These are phyloP conservation scores for Agriopis marginaria DNA, from an alignment of 2,888 invertebrate species.

Conservation along the genomic window DNA sequence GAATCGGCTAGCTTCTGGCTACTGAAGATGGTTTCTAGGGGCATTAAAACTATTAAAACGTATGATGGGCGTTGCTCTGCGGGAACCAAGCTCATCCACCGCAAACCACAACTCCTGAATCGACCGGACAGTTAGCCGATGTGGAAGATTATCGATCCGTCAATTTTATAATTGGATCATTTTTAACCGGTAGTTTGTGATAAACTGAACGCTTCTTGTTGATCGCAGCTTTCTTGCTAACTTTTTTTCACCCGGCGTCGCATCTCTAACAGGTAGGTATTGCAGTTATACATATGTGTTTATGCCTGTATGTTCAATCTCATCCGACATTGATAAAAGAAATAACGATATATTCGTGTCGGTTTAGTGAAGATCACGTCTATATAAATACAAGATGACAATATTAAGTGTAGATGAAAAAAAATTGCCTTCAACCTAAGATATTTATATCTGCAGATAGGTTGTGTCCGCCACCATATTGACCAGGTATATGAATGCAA, in stretches of 20 bases:
- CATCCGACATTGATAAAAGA: no score
- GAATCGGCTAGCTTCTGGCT: constrained; percentile 38
- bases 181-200: constrained; percentile 45
- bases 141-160: constrained; percentile 61
- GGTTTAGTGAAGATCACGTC: no score
- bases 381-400: no score
- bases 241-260: neutral
- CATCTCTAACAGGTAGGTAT: neutral
- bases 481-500: no score
- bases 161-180: constrained; percentile 64
- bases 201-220: constrained; percentile 32
- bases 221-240: constrained; percentile 4
- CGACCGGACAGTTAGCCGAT: constrained; percentile 68
- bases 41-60: constrained; percentile 82
- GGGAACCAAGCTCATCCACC: constrained; percentile 75
- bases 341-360: no score
- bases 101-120: constrained; percentile 83
- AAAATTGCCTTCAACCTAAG: no score
- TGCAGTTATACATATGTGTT: no score
- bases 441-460: no score
- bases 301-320: no score
- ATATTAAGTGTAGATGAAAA: no score
- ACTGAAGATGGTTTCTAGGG: constrained; percentile 60
- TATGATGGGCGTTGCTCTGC: constrained; percentile 69
- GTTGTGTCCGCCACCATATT: no score